A percentile compares a stretch with the other conserved stretches of the same genome.
Evolutionary conservation across 2,797 vertebrate species (phyloP).

Genomic region (Sebastes matsubarae): DNA sequence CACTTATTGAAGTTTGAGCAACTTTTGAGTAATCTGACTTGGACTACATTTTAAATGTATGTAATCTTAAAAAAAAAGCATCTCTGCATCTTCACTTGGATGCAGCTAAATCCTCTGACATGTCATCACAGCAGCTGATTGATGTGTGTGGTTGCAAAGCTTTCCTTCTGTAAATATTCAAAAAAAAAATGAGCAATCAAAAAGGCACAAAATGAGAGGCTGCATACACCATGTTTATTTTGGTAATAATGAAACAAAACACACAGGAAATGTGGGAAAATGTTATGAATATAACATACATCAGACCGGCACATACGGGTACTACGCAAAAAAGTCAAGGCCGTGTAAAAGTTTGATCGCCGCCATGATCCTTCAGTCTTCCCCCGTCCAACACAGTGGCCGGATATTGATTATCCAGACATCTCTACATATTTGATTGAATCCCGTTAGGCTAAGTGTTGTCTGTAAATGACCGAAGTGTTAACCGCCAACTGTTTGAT

Average conservation of each 20-base stretch:
- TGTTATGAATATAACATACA: background rate
- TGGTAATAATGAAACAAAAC: conserved; percentile 8
- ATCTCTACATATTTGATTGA: no score
- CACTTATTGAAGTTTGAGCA: background rate
- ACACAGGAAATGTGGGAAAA: background rate
- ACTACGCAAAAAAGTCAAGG: no score
- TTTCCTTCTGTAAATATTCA: background rate
- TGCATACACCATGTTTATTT: conserved; percentile 32
- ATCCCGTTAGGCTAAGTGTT: no score
- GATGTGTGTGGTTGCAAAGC: background rate
- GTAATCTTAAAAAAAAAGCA: background rate
- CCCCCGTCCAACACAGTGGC: no score
- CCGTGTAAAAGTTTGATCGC: no score
- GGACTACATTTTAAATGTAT: no score
- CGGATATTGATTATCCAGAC: no score
- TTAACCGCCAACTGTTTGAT: fast-evolving
- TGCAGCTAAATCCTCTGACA: background rate
- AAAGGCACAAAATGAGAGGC: background rate
- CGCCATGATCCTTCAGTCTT: no score
- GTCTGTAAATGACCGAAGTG: no score
- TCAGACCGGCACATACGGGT: no score
- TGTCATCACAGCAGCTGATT: background rate
- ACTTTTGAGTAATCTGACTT: background rate
- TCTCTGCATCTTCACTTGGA: background rate
- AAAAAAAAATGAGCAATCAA: background rate